Conservation (phyloP, 2,113 vertebrate genomes). For the Chitala chitala region DNA sequence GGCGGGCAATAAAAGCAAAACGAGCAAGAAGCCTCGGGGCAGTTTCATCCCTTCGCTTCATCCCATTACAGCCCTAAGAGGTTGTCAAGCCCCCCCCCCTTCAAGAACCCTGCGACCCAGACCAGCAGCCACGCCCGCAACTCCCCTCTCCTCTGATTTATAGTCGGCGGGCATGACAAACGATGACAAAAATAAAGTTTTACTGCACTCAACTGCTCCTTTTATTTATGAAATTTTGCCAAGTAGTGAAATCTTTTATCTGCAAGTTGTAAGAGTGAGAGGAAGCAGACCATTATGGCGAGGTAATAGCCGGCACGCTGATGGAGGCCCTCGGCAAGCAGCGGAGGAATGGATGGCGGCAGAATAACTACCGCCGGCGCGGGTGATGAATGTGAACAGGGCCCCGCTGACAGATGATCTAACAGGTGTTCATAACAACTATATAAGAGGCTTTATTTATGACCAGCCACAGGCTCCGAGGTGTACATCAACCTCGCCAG, state of each 20-base stretch:
- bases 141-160: constrained; percentile 62
- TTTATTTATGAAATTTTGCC: constrained; percentile 85
- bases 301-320: constrained; percentile 71
- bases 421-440: constrained; percentile 97
- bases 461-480: constrained; percentile 78
- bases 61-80: constrained; percentile 77
- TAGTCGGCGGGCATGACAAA: constrained; percentile 78
- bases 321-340: constrained; percentile 70
- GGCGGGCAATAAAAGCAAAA: constrained; percentile 69
- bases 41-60: constrained; percentile 73
- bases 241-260: constrained; percentile 86
- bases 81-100: constrained; percentile 73
- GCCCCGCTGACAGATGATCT: constrained; percentile 91
- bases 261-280: constrained; percentile 80
- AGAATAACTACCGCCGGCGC: constrained; percentile 62
- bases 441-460: constrained; percentile 97
- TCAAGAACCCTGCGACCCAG: constrained; percentile 40
- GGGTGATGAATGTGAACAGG: constrained; percentile 81
- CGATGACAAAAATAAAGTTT: constrained; percentile 88
- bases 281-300: constrained; percentile 76
- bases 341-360: constrained; percentile 77
- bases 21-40: constrained; percentile 74
- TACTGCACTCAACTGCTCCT: constrained; percentile 80
- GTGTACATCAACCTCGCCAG: constrained; percentile 83
- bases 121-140: constrained; percentile 49